Evolutionary conservation across 2,113 vertebrate species (phyloP), one percentile per base, ranked within the genome.

Genomic region (Zapornia atra): DNA sequence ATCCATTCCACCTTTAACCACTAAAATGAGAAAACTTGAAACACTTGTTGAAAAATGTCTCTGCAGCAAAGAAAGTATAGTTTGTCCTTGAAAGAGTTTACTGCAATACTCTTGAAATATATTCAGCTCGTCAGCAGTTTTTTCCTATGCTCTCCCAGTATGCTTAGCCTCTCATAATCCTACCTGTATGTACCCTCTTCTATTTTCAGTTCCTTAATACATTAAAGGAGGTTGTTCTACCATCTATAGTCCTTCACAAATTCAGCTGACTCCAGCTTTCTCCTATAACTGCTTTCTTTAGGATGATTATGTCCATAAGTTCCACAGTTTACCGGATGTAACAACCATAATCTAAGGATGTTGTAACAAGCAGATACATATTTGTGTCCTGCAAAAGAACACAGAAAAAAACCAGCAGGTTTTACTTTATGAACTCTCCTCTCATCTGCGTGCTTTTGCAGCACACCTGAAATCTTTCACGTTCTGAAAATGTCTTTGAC

Each of bases 1-100:
- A 88, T 83, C 24, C 50, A 70, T 86, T 92, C 40, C 21, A 83
- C 14, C 14, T 86, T 91, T 66, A 92, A 72, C 13, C 14, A n/a
- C 25, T 56, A 59, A 82, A 92, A 89, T 46, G 18, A 56, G 54
- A 81, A 83, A 89, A 86, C 6, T 33, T 78, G n/a, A 78, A 75
- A 82, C 22, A 60, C 31, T 73, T 94, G 15, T 31, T 89, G 60
- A 79, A 87, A 94, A 85, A 60, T 63, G 6, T 60, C 38, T 79
- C 51, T 68, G 50, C n/a, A 51, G 31, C 26, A 84, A 88, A 66
- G 31, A 77, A 86, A 65, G 4, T 70, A 73, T 36, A 70, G n/a
- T 12, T 87, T 79, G 34, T 42, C 57, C 84, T 82, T 93, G 68
- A 78, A 70, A 28, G 22, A 70, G 6, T 85, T 91, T 75, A 42